Conservation (phyloP, 2,113 vertebrate species). For the Caretta caretta region DNA sequence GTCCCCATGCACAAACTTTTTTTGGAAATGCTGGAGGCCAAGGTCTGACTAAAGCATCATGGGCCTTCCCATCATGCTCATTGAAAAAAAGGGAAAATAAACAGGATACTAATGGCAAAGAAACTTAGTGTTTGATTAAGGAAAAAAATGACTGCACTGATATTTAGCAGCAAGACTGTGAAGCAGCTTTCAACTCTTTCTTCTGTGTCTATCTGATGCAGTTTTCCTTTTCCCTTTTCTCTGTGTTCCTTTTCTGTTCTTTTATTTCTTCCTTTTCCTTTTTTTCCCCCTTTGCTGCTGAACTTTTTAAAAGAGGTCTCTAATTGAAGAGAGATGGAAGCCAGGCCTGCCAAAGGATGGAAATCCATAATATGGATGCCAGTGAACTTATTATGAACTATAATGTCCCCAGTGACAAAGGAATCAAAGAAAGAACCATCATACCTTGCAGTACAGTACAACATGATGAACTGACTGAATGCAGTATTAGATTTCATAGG, state of each 20-base stretch:
- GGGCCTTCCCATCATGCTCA: slow-evolving; percentile 78
- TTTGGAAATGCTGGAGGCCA: slow-evolving; percentile 99
- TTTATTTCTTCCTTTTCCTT: slow-evolving; percentile 58
- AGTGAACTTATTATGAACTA: slow-evolving; percentile 86
- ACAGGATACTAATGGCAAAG: slow-evolving; percentile 81
- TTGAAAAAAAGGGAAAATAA: slow-evolving; percentile 79
- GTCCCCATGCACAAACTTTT: slow-evolving; percentile 99
- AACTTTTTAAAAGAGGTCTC: slow-evolving; percentile 81
- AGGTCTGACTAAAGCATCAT: slow-evolving; percentile 91
- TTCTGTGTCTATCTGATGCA: slow-evolving; percentile 76
- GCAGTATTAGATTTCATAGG: slow-evolving; percentile 86
- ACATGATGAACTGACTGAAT: slow-evolving; percentile 80
- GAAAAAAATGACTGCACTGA: slow-evolving; percentile 86
- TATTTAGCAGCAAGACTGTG: slow-evolving; percentile 85
- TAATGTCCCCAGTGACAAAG: slow-evolving; percentile 83
- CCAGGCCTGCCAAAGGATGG: slow-evolving; percentile 97
- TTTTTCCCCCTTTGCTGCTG: slow-evolving; percentile 57
- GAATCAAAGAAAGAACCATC: slow-evolving; percentile 82
- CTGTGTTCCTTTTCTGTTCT: slow-evolving; percentile 66
- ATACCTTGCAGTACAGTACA: slow-evolving; percentile 81
- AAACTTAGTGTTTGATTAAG: slow-evolving; percentile 84
- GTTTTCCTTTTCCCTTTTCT: slow-evolving; percentile 67
- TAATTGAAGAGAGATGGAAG: slow-evolving; percentile 89
- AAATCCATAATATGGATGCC: slow-evolving; percentile 94
- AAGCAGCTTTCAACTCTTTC: slow-evolving; percentile 85